These are phyloP conservation scores for Hymenopus coronatus DNA, from an alignment of 2,888 invertebrate species.

Conservation along the genomic window DNA sequence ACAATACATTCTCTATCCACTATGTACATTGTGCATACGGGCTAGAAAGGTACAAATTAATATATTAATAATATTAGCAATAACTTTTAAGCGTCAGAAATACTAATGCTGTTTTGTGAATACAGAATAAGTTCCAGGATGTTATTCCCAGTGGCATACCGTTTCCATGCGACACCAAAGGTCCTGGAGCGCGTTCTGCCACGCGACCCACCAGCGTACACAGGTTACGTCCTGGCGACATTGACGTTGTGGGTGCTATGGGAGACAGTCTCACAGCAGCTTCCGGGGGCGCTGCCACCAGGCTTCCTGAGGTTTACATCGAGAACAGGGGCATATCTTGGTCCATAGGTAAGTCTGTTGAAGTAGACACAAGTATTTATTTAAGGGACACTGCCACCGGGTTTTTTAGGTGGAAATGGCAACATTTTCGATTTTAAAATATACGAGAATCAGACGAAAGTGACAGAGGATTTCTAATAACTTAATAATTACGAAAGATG, in stretches of 20 bases:
- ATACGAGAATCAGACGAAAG: too few relatives aligned
- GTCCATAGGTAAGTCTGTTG: slow-evolving; percentile 45
- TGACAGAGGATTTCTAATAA: too few relatives aligned
- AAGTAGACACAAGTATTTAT: too few relatives aligned
- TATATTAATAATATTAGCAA: too few relatives aligned
- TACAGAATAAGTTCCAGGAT: slow-evolving; percentile 39
- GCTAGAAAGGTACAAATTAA: too few relatives aligned
- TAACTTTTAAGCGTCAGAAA: too few relatives aligned
- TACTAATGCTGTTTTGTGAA: background rate
- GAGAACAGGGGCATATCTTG: slow-evolving; percentile 53
- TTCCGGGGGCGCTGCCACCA: slow-evolving; percentile 52
- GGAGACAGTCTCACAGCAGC: slow-evolving; percentile 63
- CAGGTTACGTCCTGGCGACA: slow-evolving; percentile 58
- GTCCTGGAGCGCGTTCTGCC: slow-evolving; percentile 40
- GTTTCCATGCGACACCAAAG: slow-evolving; percentile 46
- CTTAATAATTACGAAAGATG: too few relatives aligned
- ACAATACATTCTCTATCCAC: too few relatives aligned
- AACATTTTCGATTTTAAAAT: too few relatives aligned
- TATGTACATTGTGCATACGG: too few relatives aligned
- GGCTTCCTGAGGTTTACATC: slow-evolving; percentile 46
- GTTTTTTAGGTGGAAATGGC: too few relatives aligned
- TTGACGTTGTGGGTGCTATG: slow-evolving; percentile 58
- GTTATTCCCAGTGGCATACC: slow-evolving; percentile 39
- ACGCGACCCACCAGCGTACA: slow-evolving; percentile 55
- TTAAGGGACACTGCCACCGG: too few relatives aligned